Base-by-base conservation (phyloP, 2,888 invertebrate genomes). In the Cheilosia impressa region DNA sequence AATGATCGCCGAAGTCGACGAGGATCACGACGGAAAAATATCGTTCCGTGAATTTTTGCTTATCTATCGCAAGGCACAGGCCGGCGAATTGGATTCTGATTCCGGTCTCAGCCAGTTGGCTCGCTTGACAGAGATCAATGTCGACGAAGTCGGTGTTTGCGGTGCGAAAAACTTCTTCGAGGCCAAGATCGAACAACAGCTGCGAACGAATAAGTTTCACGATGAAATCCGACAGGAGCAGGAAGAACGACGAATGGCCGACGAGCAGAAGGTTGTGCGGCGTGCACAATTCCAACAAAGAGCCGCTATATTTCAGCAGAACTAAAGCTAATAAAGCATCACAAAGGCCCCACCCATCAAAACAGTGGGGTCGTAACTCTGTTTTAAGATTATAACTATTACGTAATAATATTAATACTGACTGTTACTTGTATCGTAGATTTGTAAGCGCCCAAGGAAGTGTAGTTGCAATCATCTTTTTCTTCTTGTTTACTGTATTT, bases 141-240 rank as follows among this genome's bases (percentile, higher is more conserved):
- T 98, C 0, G 97, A 98, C 87, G 96, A 97, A 93, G 98, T 98
- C 22, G 98, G 98, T 1, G 98, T 98, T 0, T 96, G 96, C 87
- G 98, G 98, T 15, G 98, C 98, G 43, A 98, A 98, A 91, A 96
- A 96, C 90, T 98, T 98, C 93, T 98, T 98, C 90, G 98, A 98
- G 93, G 97, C 98, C 0, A 98, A 98, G 95, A 98, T 98, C 89
- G 96, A 96, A 90, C 96, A 97, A 90, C 94, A 97, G 87, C 93
- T 96, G 10, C 95, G 96, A 89, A 94, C 95, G 76, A 97, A 96
- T 90, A 97, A 97, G 93, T 98, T 98, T 92, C 98, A 98, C 90
- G 95, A 96, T 88, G 98, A 98, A 93, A 98, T 98, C 87, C 94
- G 96, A 81, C 95, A 96, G 92, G 98, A 98, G 91, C 98, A 98